These are phyloP conservation scores for Bagarius yarrelli DNA, from an alignment of 2,113 vertebrate genomes.

Conservation along the genomic window DNA sequence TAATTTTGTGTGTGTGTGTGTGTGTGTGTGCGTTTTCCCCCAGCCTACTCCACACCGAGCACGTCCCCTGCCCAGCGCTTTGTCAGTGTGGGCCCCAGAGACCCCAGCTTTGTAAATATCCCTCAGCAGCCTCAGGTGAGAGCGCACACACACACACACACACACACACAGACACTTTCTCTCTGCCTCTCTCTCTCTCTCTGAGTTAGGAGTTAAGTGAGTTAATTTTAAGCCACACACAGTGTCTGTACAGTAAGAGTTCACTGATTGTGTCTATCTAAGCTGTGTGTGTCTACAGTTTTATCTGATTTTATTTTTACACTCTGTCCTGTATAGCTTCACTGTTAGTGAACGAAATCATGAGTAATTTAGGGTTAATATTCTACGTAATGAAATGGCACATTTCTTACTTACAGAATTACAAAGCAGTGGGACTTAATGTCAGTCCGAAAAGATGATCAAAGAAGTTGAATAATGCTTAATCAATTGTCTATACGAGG, in stretches of 20 bases:
- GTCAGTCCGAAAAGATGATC: background rate
- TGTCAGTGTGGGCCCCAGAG: constrained; percentile 98
- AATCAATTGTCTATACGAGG: background rate
- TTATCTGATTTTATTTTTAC: background rate
- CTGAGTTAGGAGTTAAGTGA: too few relatives aligned
- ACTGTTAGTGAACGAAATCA: background rate
- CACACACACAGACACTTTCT: constrained; percentile 15
- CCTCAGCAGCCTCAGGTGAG: constrained; percentile 99
- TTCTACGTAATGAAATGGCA: background rate
- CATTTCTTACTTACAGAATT: background rate
- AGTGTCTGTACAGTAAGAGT: background rate
- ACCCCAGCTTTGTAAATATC: constrained; percentile 99
- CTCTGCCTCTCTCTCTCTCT: too few relatives aligned
- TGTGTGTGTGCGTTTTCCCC: constrained; percentile 61
- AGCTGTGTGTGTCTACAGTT: background rate
- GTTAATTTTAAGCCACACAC: background rate
- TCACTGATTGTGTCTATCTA: background rate
- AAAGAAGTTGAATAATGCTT: background rate
- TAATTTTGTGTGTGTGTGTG: constrained; percentile 24
- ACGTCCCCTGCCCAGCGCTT: constrained; percentile 98
- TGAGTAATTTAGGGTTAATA: background rate
- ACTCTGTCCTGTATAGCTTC: background rate
- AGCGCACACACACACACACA: constrained; percentile 57
- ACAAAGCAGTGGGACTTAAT: background rate
- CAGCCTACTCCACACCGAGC: constrained; percentile 98